Evolutionary conservation across 1,140 invertebrate genomes (phyloP), one percentile per base, ranked within the genome.

Genomic region (Dufourea novaeangliae): DNA sequence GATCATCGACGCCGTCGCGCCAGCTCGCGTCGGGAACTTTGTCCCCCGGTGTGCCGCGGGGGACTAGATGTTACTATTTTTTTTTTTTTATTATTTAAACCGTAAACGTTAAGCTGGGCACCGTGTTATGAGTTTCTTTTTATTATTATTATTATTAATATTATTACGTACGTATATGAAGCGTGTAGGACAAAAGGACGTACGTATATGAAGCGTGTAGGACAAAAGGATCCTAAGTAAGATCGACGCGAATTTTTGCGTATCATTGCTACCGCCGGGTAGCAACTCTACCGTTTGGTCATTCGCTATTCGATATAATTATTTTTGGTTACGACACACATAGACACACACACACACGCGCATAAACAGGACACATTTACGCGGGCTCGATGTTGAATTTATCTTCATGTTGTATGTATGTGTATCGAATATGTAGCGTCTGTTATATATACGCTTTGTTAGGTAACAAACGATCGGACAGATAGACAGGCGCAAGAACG

Each of bases 41-140:
- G 14, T 10, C 4, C 50, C 52, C 25, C n/a, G 1, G 20, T 10
- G 12, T 12, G 20, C 1, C 29, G 52, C 12, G 39, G 44, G 44
- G 25, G 11, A 46, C 56, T 25, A 59, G 59, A 78, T 72, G 75
- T 78, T 72, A 78, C 75, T 77, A 77, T 71, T 77, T 77, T 77
- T 70, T 62, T 63, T 72, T 78, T 64, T 71, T 77, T 77, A 70
- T 70, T 62, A 72, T 72, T 78, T 64, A 72, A 78, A 73, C 39
- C 61, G 39, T 78, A 73, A n/a, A 17, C 52, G 46, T 64, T 73
- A 78, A 73, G 70, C 39, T n/a, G 76, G 46, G 39, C 59, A 73
- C 61, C 76, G 76, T 50, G 46, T 59, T 64, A 72, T 61, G 68
- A 57, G 46, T 64, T 27, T 71, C 34, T n/a, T 29, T 29, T 34